Evolutionary conservation across 2,888 invertebrate genomes (phyloP).

Genomic region (Griposia aprilina): DNA sequence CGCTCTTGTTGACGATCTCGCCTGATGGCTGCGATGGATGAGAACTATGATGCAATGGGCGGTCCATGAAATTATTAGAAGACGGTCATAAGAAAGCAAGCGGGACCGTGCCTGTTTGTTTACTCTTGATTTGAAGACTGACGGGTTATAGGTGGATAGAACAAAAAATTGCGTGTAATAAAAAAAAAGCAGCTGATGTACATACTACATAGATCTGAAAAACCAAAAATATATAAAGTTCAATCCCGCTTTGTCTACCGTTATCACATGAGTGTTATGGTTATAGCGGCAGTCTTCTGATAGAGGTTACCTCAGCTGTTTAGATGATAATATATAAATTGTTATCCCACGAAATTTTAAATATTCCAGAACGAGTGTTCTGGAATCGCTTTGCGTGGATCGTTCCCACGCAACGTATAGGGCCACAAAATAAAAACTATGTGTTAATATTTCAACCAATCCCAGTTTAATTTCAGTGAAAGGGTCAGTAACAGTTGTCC

Average conservation of each 20-base stretch:
- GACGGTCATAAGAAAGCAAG: no score
- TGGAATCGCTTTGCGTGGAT: background rate
- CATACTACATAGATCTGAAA: background rate
- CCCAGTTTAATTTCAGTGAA: constrained; percentile 4
- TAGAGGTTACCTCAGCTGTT: background rate
- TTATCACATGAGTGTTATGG: background rate
- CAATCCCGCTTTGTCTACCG: background rate
- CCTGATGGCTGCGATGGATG: background rate
- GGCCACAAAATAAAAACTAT: background rate
- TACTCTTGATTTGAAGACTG: background rate
- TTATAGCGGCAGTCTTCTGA: background rate
- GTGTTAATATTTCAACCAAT: background rate
- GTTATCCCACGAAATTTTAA: background rate
- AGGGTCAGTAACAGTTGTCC: constrained; percentile 31
- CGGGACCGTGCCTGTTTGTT: background rate
- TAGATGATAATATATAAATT: background rate
- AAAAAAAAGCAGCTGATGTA: background rate
- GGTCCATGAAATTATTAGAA: background rate
- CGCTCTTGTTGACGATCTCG: background rate
- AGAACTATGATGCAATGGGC: background rate
- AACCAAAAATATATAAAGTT: background rate
- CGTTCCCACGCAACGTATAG: background rate
- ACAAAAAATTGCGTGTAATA: background rate
- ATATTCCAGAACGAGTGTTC: constrained; percentile 28
- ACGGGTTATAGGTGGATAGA: background rate